These are phyloP conservation scores for Catocala fraxini DNA, from an alignment of 2,888 invertebrate species.

Conservation along the genomic window DNA sequence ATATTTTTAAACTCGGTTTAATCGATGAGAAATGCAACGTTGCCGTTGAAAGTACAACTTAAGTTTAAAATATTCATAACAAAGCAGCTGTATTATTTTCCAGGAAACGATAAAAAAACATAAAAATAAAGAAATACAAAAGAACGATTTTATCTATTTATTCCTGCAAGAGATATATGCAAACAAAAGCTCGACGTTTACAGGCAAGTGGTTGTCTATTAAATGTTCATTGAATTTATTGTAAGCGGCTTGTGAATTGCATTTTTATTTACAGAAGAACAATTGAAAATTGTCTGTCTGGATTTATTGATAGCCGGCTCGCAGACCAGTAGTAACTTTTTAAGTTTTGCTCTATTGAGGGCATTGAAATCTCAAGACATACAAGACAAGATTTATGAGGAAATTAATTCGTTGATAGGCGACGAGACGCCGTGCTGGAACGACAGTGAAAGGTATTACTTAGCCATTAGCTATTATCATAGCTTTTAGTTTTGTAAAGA, in stretches of 20 bases:
- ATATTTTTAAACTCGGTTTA: too few relatives aligned
- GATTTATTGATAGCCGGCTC: constrained; percentile 92
- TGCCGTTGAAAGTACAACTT: background rate
- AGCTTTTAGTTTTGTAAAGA: too few relatives aligned
- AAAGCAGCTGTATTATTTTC: constrained; percentile 39
- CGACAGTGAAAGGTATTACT: constrained; percentile 66
- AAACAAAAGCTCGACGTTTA: constrained; percentile 67
- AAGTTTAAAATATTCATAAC: too few relatives aligned
- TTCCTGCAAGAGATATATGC: constrained; percentile 88
- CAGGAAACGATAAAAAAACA: constrained; percentile 87
- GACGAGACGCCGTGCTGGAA: constrained; percentile 68
- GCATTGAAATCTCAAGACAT: constrained; percentile 86
- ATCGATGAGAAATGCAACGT: background rate
- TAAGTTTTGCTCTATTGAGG: constrained; percentile 88
- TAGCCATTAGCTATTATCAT: constrained; percentile 1
- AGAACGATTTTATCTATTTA: constrained; percentile 88
- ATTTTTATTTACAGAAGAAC: constrained; percentile 69
- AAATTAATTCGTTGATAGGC: constrained; percentile 88
- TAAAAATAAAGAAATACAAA: constrained; percentile 69
- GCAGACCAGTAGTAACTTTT: constrained; percentile 90
- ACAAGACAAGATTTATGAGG: constrained; percentile 88
- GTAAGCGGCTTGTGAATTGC: background rate
- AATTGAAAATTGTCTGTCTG: constrained; percentile 86
- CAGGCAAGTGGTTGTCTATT: constrained; percentile 54
- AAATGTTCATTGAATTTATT: constrained; percentile 7